Base-by-base conservation (phyloP, 2,797 vertebrate species). In the Molossus molossus region DNA sequence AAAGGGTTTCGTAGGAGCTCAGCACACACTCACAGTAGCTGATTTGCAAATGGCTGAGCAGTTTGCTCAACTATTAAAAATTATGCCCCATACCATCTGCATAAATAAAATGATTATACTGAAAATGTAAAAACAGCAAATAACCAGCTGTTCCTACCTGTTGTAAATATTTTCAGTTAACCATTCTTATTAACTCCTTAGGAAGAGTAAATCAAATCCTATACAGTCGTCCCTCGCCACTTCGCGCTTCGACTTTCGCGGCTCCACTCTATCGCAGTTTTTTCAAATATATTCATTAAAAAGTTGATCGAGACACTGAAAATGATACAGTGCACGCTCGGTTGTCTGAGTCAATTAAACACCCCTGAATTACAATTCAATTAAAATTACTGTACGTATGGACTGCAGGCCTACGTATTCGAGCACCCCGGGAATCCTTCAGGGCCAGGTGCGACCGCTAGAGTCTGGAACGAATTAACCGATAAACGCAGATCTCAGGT, bases 151-250 rank as follows among this genome's bases (percentile, higher is more conserved):
- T 76, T 90, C 53, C 57, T 72, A 94, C 15, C 40, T 1, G 70
- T 55, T 70, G 27, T 60, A 75, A 77, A 72, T 33, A 90, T 90
- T 94, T 87, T 58, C 33, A 90, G 57, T 89, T 80, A 89, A 92
- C 8, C 6, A 82, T 65, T 18, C 25, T 20, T 70, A 83, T 21
- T 77, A 62, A 62, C 33, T 55, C 21, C 53, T 77, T 72, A 58
- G 27, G 48, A 72, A 91, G 50, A 83, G n/a, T 60, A 58, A 87
- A 45, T 69, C 17, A 87, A 87, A 33, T 17, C 21, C 9, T 76
- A 70, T 29, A 27, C 25, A 33, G 33, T 33, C 33, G 33, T 33
- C 33, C 33, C 33, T 33, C 33, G 33, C 33, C 33, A 33, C 33
- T 33, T 33, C 33, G 33, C 33, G 33, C 33, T 33, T 33, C 33